Evolutionary conservation across 2,797 vertebrate species (phyloP).

Genomic region (Channa striata): DNA sequence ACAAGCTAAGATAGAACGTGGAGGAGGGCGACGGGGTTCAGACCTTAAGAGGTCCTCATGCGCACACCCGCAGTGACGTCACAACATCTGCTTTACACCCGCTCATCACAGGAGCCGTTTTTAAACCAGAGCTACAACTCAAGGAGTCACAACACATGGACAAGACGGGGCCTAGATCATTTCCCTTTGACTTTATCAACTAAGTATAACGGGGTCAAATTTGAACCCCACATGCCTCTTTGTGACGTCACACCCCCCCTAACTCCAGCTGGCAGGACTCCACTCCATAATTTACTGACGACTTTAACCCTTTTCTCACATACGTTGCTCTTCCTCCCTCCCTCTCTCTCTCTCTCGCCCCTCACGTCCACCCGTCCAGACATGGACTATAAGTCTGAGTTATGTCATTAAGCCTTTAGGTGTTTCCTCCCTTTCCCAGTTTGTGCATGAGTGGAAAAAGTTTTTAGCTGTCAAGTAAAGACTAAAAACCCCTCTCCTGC

Average conservation of each 20-base stretch:
- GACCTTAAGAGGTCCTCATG: neutral
- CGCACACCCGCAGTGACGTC: constrained; percentile 8
- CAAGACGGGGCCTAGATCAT: neutral
- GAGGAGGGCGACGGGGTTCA: neutral
- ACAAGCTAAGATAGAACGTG: neutral
- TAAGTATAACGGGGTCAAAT: constrained; percentile 1
- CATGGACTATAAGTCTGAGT: constrained; percentile 39
- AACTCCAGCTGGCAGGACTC: constrained; percentile 72
- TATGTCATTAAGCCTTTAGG: constrained; percentile 48
- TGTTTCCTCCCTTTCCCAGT: constrained; percentile 19
- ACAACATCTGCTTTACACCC: constrained; percentile 34
- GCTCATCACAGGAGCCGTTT: constrained; percentile 1
- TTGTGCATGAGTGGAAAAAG: neutral
- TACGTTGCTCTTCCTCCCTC: constrained; percentile 26
- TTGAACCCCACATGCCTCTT: constrained; percentile 56
- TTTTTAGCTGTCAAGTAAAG: neutral
- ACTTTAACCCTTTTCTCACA: constrained; percentile 68
- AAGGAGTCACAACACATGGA: neutral
- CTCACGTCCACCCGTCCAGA: constrained; percentile 22
- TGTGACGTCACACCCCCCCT: constrained; percentile 34
- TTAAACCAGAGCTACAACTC: neutral
- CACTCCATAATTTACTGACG: constrained; percentile 85
- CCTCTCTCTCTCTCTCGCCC: constrained; percentile 36
- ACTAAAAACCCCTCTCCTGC: neutral
- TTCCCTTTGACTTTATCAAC: neutral